These are phyloP conservation scores for Orius laevigatus DNA, from an alignment of 1,140 invertebrate genomes.

Conservation along the genomic window DNA sequence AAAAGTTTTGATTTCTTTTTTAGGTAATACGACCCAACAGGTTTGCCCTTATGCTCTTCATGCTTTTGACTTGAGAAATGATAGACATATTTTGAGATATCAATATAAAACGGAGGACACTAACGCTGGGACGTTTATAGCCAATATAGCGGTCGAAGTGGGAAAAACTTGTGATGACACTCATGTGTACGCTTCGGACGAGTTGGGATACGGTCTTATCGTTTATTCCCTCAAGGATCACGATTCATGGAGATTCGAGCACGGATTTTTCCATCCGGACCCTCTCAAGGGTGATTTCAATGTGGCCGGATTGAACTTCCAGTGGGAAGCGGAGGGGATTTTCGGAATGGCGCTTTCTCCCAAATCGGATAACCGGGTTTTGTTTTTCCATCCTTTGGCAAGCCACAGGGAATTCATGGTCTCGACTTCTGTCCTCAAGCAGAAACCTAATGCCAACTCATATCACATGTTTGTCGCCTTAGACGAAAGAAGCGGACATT, in stretches of 20 bases:
- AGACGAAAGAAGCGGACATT: slow-evolving; percentile 42
- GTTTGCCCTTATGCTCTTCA: slow-evolving; percentile 56
- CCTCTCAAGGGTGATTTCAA: slow-evolving; percentile 60
- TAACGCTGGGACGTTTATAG: slow-evolving; percentile 58
- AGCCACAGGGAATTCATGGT: slow-evolving; percentile 60
- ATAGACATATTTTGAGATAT: slow-evolving; percentile 49
- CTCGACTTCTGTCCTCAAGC: slow-evolving; percentile 49
- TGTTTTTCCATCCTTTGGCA: slow-evolving; percentile 61
- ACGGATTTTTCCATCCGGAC: slow-evolving; percentile 63
- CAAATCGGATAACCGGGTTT: slow-evolving; percentile 44
- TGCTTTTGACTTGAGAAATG: slow-evolving; percentile 55
- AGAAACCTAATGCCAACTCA: slow-evolving; percentile 38
- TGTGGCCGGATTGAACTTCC: slow-evolving; percentile 60
- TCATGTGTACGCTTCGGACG: slow-evolving; percentile 64
- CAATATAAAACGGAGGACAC: slow-evolving; percentile 51
- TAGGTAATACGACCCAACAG: slow-evolving; percentile 46
- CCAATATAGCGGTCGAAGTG: slow-evolving; percentile 62
- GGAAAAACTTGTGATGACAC: slow-evolving; percentile 56
- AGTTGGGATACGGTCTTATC: slow-evolving; percentile 60
- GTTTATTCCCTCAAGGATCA: slow-evolving; percentile 57
- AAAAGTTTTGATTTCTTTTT: background rate
- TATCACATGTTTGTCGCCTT: slow-evolving; percentile 54
- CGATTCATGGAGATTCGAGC: slow-evolving; percentile 48
- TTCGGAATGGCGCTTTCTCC: slow-evolving; percentile 60
- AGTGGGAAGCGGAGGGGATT: slow-evolving; percentile 65